phyloP scores from a whole-genome alignment of 2,113 vertebrate species.

The Gallinago media region DNA sequence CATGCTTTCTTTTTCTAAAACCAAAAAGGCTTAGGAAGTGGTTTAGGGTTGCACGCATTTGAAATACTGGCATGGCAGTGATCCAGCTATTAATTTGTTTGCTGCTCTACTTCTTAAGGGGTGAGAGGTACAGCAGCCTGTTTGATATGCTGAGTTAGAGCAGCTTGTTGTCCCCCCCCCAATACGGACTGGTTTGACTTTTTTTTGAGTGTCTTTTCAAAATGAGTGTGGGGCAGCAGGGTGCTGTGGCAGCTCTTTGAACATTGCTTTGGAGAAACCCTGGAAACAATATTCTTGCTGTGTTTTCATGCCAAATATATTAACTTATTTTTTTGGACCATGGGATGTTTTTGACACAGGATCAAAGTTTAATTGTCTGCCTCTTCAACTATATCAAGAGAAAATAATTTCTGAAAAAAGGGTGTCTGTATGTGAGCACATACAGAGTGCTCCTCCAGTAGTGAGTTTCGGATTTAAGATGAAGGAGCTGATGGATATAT shows the following conservation, averaged over 20 bases:
- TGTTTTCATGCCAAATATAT: background rate
- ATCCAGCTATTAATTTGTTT: background rate
- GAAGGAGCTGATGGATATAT: background rate
- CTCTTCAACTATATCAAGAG: background rate
- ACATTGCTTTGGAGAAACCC: background rate
- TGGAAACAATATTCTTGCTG: background rate
- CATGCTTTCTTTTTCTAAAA: background rate
- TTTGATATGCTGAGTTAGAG: background rate
- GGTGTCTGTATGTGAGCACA: background rate
- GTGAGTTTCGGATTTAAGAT: background rate
- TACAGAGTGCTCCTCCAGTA: background rate
- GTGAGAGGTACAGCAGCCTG: background rate
- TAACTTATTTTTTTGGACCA: background rate
- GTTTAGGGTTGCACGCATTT: background rate
- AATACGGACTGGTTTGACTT: rapidly evolving
- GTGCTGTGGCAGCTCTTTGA: background rate
- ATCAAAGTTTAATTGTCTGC: background rate
- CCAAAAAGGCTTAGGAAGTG: background rate
- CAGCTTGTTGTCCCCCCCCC: background rate
- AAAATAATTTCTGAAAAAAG: background rate
- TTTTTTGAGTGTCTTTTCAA: background rate
- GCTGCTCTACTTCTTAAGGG: background rate
- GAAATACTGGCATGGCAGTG: background rate
- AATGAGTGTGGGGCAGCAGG: background rate
- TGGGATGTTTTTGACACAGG: background rate